A percentile compares a stretch with the other conserved stretches of the same genome.
Conservation (phyloP, 2,888 invertebrate species). For the Lasius fuliginosus region DNA sequence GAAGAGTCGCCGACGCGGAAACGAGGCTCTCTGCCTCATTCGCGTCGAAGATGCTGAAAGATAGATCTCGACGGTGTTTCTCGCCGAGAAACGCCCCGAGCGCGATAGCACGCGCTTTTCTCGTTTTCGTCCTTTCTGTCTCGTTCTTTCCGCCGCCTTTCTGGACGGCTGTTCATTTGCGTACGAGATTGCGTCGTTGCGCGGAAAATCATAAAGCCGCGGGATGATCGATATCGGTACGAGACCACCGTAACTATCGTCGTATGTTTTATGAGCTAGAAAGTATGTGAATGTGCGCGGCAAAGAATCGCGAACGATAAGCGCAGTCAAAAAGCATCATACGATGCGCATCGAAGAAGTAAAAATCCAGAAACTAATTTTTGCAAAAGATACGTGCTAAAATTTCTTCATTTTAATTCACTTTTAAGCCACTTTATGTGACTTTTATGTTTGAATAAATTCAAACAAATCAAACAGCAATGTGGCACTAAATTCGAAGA, state of each 20-base stretch:
- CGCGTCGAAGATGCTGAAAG: constrained; percentile 65
- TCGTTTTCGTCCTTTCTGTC: constrained; percentile 30
- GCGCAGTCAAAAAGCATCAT: not conserved
- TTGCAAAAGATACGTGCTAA: not conserved
- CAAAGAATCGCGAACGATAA: constrained; percentile 47
- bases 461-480: not conserved
- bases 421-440: not conserved
- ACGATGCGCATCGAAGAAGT: not conserved
- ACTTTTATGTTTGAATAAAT: not conserved
- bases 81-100: constrained; percentile 60
- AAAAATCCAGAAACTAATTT: constrained; percentile 5
- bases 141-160: constrained; percentile 20
- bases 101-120: constrained; percentile 57
- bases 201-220: constrained; percentile 77
- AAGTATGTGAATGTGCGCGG: constrained; percentile 69
- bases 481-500: not conserved
- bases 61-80: constrained; percentile 64
- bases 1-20: constrained; percentile 61
- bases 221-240: constrained; percentile 79
- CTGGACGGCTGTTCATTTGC: not conserved
- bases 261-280: constrained; percentile 76
- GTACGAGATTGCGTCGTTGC: constrained; percentile 52
- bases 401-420: not conserved
- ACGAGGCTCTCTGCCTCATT: constrained; percentile 20
- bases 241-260: constrained; percentile 69